Evolutionary conservation across 2,797 vertebrate genomes (phyloP), one percentile per base, ranked within the genome.

Genomic region (Acrossocheilus wenchowensis): DNA sequence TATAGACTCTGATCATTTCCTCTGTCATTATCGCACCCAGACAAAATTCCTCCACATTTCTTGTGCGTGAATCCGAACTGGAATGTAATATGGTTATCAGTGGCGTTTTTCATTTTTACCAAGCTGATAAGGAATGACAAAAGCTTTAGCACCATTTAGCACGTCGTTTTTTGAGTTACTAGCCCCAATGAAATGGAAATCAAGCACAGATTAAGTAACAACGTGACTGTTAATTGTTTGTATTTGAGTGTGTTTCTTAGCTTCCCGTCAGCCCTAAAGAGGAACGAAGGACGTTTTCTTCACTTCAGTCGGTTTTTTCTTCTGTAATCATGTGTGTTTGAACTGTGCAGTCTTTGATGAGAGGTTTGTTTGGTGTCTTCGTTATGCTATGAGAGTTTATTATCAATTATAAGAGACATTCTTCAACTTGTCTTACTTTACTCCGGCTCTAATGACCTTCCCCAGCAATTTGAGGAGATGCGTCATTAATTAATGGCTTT

Each of bases 401-500:
- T 64, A 86, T 81, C 78, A 86, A 81, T 73, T 64, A 85, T 41
- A 36, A 36, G 68, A 83, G 81, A 84, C 80, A 77, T 87, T 75
- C 45, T 79, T 86, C 87, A 84, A 78, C 77, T 85, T 89, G 69
- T 82, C 84, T 89, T 74, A 82, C 81, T 60, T 80, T 73, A 30
- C 50, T 82, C 82, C 17, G 68, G 81, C 81, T 74, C 86, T 81
- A 88, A 91, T 89, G 87, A 91, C 87, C 90, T 89, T 88, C 87
- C 77, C 52, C 83, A 86, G 90, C 87, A 89, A 88, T 89, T 89
- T 87, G 81, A 89, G 88, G 79, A 90, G 86, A 88, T 45, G 87
- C 80, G 43, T 87, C 89, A 88, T 90, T 90, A 92, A 91, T 92
- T 90, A 91, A 89, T 90, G 54, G 87, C 84, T 90, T 90, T 88